These are phyloP conservation scores for Melanotaenia nigrans DNA, from an alignment of 2,797 vertebrate genomes.

Conservation along the genomic window DNA sequence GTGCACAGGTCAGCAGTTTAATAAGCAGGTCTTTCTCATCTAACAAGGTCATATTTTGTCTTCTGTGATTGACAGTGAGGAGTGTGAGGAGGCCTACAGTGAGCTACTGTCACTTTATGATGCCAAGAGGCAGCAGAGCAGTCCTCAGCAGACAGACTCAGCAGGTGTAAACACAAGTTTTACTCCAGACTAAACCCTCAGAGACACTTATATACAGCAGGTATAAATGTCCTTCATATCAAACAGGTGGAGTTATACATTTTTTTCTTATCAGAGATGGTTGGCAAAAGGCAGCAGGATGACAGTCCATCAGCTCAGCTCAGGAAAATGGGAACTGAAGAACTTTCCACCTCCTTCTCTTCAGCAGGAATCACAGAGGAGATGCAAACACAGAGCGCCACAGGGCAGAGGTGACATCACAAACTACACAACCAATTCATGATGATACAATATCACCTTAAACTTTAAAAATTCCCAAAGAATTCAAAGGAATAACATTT, in stretches of 20 bases:
- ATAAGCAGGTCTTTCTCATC: slow-evolving; percentile 14
- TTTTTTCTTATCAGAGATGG: slow-evolving; percentile 55
- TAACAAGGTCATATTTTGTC: slow-evolving; percentile 30
- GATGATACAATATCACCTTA: background rate
- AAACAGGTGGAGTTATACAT: slow-evolving; percentile 20
- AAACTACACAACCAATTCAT: slow-evolving; percentile 10
- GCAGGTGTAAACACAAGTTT: slow-evolving; percentile 65
- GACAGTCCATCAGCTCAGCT: slow-evolving; percentile 44
- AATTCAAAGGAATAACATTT: background rate
- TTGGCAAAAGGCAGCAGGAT: slow-evolving; percentile 37
- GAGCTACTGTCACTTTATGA: slow-evolving; percentile 82
- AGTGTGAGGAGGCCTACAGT: slow-evolving; percentile 85
- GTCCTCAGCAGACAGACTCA: slow-evolving; percentile 45
- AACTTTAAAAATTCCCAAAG: background rate
- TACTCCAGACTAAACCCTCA: slow-evolving; percentile 10
- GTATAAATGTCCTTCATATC: slow-evolving; percentile 14
- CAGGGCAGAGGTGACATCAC: slow-evolving; percentile 62
- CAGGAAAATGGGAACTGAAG: slow-evolving; percentile 58
- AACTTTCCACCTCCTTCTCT: slow-evolving; percentile 76
- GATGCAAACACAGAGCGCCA: slow-evolving; percentile 33
- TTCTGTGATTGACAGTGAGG: slow-evolving; percentile 85
- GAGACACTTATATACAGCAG: slow-evolving; percentile 18
- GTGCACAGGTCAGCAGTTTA: slow-evolving; percentile 13
- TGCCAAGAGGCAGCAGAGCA: slow-evolving; percentile 67
- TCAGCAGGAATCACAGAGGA: slow-evolving; percentile 70